Percentiles rank a stretch among this genome's conserved stretches.
Evolutionary conservation across 2,113 vertebrate genomes (phyloP).

Genomic region (Istiophorus platypterus): DNA sequence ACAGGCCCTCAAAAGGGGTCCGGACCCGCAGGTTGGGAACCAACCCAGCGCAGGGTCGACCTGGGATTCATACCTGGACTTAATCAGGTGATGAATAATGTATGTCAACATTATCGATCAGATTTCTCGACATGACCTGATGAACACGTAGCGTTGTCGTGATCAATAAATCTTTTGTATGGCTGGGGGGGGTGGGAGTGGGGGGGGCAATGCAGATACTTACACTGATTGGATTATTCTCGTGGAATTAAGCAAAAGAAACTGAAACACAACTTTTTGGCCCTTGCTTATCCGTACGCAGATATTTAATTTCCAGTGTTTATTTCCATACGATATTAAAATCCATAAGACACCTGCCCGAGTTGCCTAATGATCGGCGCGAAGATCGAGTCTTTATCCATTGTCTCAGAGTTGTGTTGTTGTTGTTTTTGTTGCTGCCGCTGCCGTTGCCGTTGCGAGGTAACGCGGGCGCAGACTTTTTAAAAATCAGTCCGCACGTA

Average conservation of each 20-base stretch:
- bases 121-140: too few relatives aligned
- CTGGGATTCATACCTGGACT: neutral
- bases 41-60: neutral
- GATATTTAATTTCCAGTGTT: neutral
- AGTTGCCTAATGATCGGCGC: conserved; percentile 22
- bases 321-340: conserved; percentile 29
- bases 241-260: neutral
- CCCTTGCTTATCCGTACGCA: neutral
- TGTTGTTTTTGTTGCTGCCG: too few relatives aligned
- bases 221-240: neutral
- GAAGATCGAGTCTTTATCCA: conserved; percentile 23
- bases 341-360: conserved; percentile 23
- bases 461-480: conserved; percentile 7
- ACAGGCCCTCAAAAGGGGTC: neutral
- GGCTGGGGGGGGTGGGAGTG: too few relatives aligned
- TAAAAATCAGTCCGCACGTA: conserved; percentile 8
- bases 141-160: too few relatives aligned
- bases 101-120: too few relatives aligned
- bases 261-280: neutral
- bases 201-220: too few relatives aligned
- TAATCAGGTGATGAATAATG: too few relatives aligned
- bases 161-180: too few relatives aligned
- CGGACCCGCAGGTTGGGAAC: neutral
- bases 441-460: neutral
- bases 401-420: neutral